Conservation (phyloP, 2,888 invertebrate genomes). For the Orthosia cruda region DNA sequence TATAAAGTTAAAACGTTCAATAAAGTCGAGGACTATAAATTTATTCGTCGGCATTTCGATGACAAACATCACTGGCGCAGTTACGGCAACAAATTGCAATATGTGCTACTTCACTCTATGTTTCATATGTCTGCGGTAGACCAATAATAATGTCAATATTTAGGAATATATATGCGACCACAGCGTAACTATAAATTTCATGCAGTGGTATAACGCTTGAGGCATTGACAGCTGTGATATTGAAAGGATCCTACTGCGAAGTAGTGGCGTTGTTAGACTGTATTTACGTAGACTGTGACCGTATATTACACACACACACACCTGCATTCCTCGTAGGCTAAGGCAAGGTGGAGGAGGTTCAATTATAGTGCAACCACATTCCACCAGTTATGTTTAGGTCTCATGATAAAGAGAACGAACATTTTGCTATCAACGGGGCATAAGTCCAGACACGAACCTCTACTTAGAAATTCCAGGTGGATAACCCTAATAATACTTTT, state of each 20-base stretch:
- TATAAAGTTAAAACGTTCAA: slow-evolving; percentile 19
- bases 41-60: slow-evolving; percentile 25
- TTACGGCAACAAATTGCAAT: slow-evolving; percentile 21
- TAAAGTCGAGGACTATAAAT: slow-evolving; percentile 40
- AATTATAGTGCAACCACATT: too few species aligned
- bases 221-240: slow-evolving; percentile 41
- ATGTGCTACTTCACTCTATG: slow-evolving; percentile 21
- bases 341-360: too few species aligned
- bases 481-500: too few species aligned
- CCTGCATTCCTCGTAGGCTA: too few species aligned
- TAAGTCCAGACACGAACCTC: too few species aligned
- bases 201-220: slow-evolving; percentile 2
- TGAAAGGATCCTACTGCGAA: slow-evolving; percentile 4
- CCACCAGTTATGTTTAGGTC: too few species aligned
- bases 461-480: too few species aligned
- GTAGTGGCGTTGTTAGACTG: not conserved
- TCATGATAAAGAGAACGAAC: too few species aligned
- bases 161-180: slow-evolving; percentile 40
- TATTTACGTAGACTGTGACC: not conserved
- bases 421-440: too few species aligned
- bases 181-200: slow-evolving; percentile 28
- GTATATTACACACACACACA: not conserved
- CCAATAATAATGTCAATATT: slow-evolving; percentile 38
- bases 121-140: slow-evolving; percentile 33
- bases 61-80: slow-evolving; percentile 47